Conservation (phyloP, 23 tunicate genomes). For the Ciona savignyi region DNA sequence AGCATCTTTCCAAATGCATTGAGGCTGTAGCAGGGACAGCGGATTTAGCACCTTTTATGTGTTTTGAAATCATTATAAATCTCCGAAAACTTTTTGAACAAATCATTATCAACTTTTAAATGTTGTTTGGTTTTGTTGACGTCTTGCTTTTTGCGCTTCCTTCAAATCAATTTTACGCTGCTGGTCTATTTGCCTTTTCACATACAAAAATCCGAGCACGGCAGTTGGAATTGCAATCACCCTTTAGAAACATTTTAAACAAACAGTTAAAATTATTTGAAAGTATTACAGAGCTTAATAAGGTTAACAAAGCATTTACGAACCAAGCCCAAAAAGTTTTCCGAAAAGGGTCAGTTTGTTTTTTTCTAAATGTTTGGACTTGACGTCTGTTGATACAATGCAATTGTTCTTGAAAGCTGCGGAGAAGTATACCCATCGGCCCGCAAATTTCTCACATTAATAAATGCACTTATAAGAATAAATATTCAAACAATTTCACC, state of each 20-base stretch:
- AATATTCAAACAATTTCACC: too few relatives aligned
- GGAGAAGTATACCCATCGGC: neutral
- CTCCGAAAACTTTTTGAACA: conserved; percentile 21
- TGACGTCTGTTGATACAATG: neutral
- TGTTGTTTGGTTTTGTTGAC: conserved; percentile 5
- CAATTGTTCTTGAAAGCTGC: neutral
- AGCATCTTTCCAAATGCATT: conserved; percentile 1
- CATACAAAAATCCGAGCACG: conserved; percentile 34
- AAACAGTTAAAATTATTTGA: too few relatives aligned
- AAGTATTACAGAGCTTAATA: too few relatives aligned
- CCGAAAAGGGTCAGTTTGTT: neutral
- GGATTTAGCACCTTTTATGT: neutral
- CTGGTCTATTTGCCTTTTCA: conserved; percentile 24
- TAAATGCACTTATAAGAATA: too few relatives aligned
- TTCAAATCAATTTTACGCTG: conserved; percentile 51
- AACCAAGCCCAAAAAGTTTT: neutral
- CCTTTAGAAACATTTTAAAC: conserved; percentile 27
- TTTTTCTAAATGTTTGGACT: neutral
- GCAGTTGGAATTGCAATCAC: conserved; percentile 61
- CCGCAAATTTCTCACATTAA: too few relatives aligned
- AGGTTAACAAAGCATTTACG: too few relatives aligned
- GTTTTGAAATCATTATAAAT: conserved; percentile 15
- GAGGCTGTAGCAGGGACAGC: neutral
- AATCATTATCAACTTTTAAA: conserved; percentile 14
- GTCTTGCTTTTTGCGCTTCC: conserved; percentile 24